A percentile compares a stretch with the other conserved stretches of the same genome.
phyloP scores from a whole-genome alignment of 2,888 invertebrate genomes.

The Coecobrya sp. region DNA sequence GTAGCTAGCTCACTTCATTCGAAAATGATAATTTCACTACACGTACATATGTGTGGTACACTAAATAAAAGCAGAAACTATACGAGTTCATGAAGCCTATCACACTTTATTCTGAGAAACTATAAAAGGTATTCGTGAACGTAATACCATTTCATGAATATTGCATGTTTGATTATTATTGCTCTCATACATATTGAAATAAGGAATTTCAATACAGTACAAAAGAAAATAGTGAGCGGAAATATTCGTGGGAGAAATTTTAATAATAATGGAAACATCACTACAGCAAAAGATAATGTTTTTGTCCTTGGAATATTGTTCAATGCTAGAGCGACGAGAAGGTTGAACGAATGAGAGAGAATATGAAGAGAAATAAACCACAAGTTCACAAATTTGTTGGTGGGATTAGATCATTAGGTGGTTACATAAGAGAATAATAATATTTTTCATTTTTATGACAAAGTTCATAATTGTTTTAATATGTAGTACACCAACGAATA shows the following conservation, averaged over 20 bases:
- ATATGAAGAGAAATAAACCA: no score
- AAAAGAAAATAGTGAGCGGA: neutral
- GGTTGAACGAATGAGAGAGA: neutral
- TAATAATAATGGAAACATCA: no score
- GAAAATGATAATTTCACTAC: conserved; percentile 3
- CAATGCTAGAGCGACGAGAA: neutral
- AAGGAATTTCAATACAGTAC: neutral
- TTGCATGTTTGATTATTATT: conserved; percentile 5
- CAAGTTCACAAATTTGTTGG: no score
- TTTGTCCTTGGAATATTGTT: neutral
- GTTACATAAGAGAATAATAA: no score
- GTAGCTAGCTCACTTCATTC: neutral
- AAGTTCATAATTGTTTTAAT: no score
- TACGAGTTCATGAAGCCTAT: no score
- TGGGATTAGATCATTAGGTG: no score
- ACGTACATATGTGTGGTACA: no score
- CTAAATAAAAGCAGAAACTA: neutral
- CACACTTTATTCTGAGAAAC: neutral
- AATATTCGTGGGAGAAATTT: neutral
- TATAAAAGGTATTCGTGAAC: conserved; percentile 1
- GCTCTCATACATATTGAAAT: neutral
- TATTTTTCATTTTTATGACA: no score
- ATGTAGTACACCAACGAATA: no score
- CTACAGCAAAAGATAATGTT: conserved; percentile 9
- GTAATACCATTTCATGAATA: conserved; percentile 23